Base-by-base conservation (phyloP, 2,797 vertebrate species). In the Acomys russatus region DNA sequence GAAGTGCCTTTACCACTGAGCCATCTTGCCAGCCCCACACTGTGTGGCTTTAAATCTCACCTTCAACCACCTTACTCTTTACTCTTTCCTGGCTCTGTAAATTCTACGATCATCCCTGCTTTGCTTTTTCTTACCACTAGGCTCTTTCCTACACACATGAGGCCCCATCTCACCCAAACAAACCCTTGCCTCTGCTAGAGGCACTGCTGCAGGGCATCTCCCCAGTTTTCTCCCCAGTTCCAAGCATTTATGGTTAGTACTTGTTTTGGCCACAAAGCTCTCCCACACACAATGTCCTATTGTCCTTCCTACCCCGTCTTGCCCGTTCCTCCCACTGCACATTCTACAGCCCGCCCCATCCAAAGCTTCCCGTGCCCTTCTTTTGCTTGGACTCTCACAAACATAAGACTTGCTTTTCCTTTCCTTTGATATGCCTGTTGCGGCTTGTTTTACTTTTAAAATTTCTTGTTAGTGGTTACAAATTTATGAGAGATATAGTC, bases 351-450 rank as follows among this genome's bases (percentile, higher is more conserved):
- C 74, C 70, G 0, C 23, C 20, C 74, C 49, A 90, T 6, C 15
- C 30, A 87, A 80, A 76, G 35, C 51, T 76, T 79, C 35, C 61
- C 68, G 86, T 70, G n/a, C 35, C 61, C 51, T 30, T 88, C n/a
- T 88, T 49, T 85, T 6, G 38, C 38, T 61, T 90, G 35, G 76
- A 92, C 20, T 79, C 9, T 66, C 20, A n/a, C 30, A 15, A 91
- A 30, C 9, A 28, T 64, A 73, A 89, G 38, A 33, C 33, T 54
- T 80, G 35, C 66, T 83, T 73, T 76, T 4, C 4, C 6, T 51
- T 90, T 71, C 9, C n/a, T 94, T 88, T 92, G 35, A 2, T 82
- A 90, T 74, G 77, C 89, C 59, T 51, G 80, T 51, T 76, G 70
- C 79, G 18, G 59, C 33, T 80, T 66, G 17, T 92, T 12, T 79